A percentile compares a stretch with the other conserved stretches of the same genome.
phyloP scores from a whole-genome alignment of 2,797 vertebrate genomes.

The Acanthiza pusilla region DNA sequence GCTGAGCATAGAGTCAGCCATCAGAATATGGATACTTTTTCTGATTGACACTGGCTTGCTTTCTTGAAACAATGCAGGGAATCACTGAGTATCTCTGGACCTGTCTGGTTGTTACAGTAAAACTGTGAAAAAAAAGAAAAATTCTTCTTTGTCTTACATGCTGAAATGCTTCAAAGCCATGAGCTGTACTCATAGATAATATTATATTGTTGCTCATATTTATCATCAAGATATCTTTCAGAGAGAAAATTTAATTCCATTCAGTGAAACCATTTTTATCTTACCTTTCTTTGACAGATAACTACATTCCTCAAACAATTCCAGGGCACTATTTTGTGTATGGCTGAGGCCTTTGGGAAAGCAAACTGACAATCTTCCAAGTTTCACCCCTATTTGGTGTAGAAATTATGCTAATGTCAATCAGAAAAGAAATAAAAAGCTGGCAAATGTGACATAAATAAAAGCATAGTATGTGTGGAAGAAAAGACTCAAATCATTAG shows the following conservation, averaged over 20 bases:
- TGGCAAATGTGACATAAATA: neutral
- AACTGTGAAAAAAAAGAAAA: neutral
- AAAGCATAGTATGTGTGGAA: neutral
- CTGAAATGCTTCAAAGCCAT: neutral
- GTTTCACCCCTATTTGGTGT: neutral
- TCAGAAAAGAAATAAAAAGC: neutral
- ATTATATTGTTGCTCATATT: neutral
- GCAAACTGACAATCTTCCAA: neutral
- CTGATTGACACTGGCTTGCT: neutral
- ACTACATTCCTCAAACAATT: neutral
- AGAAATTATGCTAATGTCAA: neutral
- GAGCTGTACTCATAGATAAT: neutral
- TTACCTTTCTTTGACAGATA: neutral
- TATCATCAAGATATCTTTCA: neutral
- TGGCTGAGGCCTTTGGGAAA: neutral
- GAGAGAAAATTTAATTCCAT: neutral
- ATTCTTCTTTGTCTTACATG: neutral
- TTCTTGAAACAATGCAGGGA: neutral
- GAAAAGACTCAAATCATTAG: neutral
- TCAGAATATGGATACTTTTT: neutral
- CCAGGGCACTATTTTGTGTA: neutral
- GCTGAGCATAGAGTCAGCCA: neutral
- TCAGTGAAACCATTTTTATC: neutral
- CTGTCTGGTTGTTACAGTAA: neutral
- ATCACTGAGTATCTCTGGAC: neutral